phyloP scores from a whole-genome alignment of 2,888 invertebrate genomes.

The Parnassius mnemosyne region DNA sequence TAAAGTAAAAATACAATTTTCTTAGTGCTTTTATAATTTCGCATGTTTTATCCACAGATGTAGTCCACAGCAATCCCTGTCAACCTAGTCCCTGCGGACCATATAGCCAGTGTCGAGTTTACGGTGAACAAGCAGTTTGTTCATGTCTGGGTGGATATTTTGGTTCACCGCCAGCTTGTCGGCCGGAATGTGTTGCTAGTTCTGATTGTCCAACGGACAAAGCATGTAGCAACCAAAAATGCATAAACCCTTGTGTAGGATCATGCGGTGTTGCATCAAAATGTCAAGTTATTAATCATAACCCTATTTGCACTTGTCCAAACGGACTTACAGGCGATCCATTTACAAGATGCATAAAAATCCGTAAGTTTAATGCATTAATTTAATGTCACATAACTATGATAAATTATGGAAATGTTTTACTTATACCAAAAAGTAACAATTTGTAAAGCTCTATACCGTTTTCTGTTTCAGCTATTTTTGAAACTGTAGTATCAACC shows the following conservation, averaged over 20 bases:
- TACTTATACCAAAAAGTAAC: background rate
- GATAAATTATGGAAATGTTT: background rate
- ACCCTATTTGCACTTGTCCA: slow-evolving; percentile 86
- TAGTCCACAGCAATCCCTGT: slow-evolving; percentile 78
- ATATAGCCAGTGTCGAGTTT: slow-evolving; percentile 82
- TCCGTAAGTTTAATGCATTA: slow-evolving; percentile 59
- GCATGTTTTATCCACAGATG: slow-evolving; percentile 45
- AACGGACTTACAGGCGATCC: slow-evolving; percentile 84
- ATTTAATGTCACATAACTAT: slow-evolving; percentile 1
- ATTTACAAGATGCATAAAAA: slow-evolving; percentile 80
- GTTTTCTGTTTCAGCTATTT: slow-evolving; percentile 46
- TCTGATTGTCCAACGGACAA: slow-evolving; percentile 85
- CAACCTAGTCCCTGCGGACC: slow-evolving; percentile 83
- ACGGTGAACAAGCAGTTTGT: slow-evolving; percentile 84
- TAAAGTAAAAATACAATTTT: no score
- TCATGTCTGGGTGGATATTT: slow-evolving; percentile 83
- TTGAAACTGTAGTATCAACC: slow-evolving; percentile 48
- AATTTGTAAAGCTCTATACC: background rate
- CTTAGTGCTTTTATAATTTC: background rate
- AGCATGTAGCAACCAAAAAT: slow-evolving; percentile 87
- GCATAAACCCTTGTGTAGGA: slow-evolving; percentile 87
- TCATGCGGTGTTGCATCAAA: slow-evolving; percentile 87
- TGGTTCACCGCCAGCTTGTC: slow-evolving; percentile 85
- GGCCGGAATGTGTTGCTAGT: slow-evolving; percentile 86
- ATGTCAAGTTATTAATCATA: slow-evolving; percentile 88